Evolutionary conservation across 2,888 invertebrate species (phyloP).

Genomic region (Drosophila imparisetae): DNA sequence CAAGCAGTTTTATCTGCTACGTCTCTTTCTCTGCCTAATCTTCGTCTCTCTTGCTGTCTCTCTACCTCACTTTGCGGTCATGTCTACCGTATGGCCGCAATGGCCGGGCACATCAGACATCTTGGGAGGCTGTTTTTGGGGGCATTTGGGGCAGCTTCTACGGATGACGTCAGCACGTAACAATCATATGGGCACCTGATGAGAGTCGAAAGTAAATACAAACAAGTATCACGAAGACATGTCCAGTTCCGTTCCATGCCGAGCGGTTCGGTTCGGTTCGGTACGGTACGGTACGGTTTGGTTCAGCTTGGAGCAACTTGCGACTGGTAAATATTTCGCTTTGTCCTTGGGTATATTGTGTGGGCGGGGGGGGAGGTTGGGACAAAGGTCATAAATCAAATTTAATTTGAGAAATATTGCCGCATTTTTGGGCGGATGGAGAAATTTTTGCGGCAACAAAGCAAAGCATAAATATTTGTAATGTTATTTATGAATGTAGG

Average conservation of each 20-base stretch:
- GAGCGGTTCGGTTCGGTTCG: conserved; percentile 5
- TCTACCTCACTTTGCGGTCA: conserved; percentile 19
- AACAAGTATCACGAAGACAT: conserved; percentile 55
- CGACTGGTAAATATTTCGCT: conserved; percentile 51
- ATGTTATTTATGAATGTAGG: conserved; percentile 49
- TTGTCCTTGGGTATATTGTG: conserved; percentile 42
- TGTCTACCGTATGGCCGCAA: conserved; percentile 38
- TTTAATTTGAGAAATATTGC: conserved; percentile 76
- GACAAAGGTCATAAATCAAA: conserved; percentile 73
- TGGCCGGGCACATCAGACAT: conserved; percentile 42
- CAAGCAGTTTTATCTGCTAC: conserved; percentile 5
- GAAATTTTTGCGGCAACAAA: conserved; percentile 54
- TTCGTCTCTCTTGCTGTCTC: background rate
- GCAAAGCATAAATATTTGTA: conserved; percentile 57
- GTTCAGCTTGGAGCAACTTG: conserved; percentile 6
- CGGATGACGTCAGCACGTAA: conserved; percentile 54
- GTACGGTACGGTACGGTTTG: background rate
- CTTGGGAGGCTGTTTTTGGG: conserved; percentile 27
- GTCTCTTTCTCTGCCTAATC: background rate
- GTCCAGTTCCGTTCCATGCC: conserved; percentile 33
- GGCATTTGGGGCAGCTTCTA: conserved; percentile 15
- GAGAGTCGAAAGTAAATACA: conserved; percentile 53
- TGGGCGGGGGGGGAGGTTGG: conserved; percentile 10
- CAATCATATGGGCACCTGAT: conserved; percentile 56
- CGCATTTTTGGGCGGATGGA: conserved; percentile 47